Base-by-base conservation (phyloP, 2,113 vertebrate species). In the Turnix velox region DNA sequence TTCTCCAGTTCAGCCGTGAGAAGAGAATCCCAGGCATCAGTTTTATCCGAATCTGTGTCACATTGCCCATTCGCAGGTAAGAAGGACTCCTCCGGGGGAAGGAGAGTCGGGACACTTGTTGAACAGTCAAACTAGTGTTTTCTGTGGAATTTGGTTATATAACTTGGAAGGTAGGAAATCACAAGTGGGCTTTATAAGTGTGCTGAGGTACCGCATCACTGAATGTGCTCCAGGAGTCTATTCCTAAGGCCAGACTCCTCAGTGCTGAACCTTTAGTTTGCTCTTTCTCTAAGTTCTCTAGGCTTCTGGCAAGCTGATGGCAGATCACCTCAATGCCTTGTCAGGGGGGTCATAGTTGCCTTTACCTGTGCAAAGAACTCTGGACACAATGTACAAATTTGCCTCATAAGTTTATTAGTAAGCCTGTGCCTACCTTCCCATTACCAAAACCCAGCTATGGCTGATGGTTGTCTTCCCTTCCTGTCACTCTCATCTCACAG, bases 251-350 rank as follows among this genome's bases (percentile, higher is more conserved):
- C n/a, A 52, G 52, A n/a, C 3, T 4, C 23, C 6, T 35, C 73
- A 27, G 52, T 27, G 23, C 0, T 18, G 20, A 75, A 37, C 39
- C 9, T 73, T 30, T 31, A 54, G 18, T 37, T 13, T 0, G 0
- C 8, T 19, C 15, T 58, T 87, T 62, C 51, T 45, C 1, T 1
- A 39, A 12, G 28, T 87, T 62, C 51, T 45, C 1, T 1, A 39
- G 14, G 28, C 24, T 46, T 43, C 24, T 6, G 2, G 40, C 24
- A 52, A 82, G 24, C 25, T 1, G 1, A 20, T 40, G 52, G 17
- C 75, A 82, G 88, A 55, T 14, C 14, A 43, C 28, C 10, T 17
- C 10, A 2, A 1, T 24, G 18, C 4, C 28, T 46, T 23, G 35
- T 27, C 18, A 27, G 25, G 37, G 69, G 42, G 7, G 31, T 27